Evolutionary conservation across 2,888 invertebrate species (phyloP).

Genomic region (Gryllus longicercus): DNA sequence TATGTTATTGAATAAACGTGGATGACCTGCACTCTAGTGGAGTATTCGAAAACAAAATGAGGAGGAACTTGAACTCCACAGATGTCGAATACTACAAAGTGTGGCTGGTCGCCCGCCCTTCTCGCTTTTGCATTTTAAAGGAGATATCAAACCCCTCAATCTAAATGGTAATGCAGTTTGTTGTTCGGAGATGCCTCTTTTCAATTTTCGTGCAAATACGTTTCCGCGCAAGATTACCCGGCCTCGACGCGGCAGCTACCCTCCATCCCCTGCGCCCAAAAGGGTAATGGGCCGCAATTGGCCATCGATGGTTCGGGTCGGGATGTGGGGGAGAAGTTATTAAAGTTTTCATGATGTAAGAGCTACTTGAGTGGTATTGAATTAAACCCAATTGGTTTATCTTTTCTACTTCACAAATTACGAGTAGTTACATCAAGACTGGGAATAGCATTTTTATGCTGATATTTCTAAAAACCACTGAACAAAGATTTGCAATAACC

Average conservation of each 20-base stretch:
- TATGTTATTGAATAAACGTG: no score
- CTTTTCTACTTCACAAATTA: no score
- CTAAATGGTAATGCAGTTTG: slow-evolving; percentile 17
- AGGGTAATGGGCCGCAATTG: neutral
- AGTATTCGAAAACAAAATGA: no score
- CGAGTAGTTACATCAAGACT: no score
- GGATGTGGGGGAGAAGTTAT: no score
- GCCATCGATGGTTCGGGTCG: neutral
- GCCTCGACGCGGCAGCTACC: neutral
- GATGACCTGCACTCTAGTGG: no score
- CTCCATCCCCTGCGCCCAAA: neutral
- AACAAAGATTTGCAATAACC: no score
- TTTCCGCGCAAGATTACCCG: slow-evolving; percentile 8
- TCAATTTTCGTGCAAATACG: neutral
- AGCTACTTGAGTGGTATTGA: no score
- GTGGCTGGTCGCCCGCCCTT: neutral
- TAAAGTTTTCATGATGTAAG: no score
- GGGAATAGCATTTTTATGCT: no score
- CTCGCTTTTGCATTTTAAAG: neutral
- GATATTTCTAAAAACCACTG: no score
- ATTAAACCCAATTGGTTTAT: no score
- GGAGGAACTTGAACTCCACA: neutral
- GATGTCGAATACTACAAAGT: neutral
- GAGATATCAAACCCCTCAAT: neutral
- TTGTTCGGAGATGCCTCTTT: neutral